Base-by-base conservation (phyloP, 1,140 invertebrate species). In the Lasioglossum albipes region DNA sequence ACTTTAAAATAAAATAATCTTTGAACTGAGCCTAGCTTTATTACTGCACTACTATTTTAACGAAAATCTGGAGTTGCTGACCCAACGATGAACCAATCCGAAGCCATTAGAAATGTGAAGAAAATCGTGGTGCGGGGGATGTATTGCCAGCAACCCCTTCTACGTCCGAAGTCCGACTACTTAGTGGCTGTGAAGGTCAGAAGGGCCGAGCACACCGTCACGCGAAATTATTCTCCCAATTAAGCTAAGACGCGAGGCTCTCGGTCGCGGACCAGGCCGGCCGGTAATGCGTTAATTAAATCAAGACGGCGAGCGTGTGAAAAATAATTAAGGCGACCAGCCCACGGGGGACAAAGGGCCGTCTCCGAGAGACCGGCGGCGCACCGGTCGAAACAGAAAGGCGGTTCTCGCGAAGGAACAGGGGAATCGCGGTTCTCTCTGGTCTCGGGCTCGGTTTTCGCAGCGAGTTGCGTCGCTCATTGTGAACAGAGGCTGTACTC, bases 241-340 rank as follows among this genome's bases (percentile, higher is more conserved):
- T 82, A 78, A 79, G 67, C 75, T 72, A 82, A 79, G 61, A 71
- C 75, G 79, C 52, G 52, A 16, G 52, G 57, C 36, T 41, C 41
- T 12, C 27, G 27, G n/a, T 45, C 52, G 16, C 66, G 49, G 61
- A 41, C 61, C 62, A 16, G n/a, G 45, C 2, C 61, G 36, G 80
- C 2, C 61, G 36, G 80, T 72, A 82, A 82, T 78, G 68, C 68
- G 68, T 79, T 78, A 82, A 82, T 82, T 82, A 82, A 82, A 78
- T 82, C 68, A 82, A 82, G 68, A 82, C 68, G 68, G 42, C 62
- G 75, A 78, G 75, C 75, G 68, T 82, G 80, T 71, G 80, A 82
- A 81, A 81, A 81, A 81, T 81, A 81, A 81, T 81, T 81, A 81
- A 81, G 79, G 75, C 79, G 66, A 27, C 79, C 79, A 69, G 67